A percentile compares a stretch with the other conserved stretches of the same genome.
Evolutionary conservation across 1,140 invertebrate genomes (phyloP).

Genomic region (Aphaenogaster ashmeadi): DNA sequence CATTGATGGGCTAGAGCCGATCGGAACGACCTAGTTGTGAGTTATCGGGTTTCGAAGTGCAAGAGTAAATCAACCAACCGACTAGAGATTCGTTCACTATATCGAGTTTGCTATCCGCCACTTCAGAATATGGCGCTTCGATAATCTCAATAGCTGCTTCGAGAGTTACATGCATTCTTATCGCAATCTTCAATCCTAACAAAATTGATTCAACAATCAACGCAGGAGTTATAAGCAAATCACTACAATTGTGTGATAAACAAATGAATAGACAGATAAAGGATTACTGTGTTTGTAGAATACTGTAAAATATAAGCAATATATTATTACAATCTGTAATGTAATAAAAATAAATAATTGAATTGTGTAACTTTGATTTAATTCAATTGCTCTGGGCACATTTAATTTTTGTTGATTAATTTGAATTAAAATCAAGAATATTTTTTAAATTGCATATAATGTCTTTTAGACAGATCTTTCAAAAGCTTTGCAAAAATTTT

Average conservation of each 20-base stretch:
- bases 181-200: neutral
- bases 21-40: slow-evolving; percentile 59
- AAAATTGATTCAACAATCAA: neutral
- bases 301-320: neutral
- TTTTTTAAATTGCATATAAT: neutral
- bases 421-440: neutral
- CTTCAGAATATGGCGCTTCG: slow-evolving; percentile 42
- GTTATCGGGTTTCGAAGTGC: slow-evolving; percentile 58
- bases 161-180: slow-evolving; percentile 52
- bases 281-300: neutral
- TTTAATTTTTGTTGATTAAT: neutral
- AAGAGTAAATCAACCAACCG: slow-evolving; percentile 59
- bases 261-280: neutral
- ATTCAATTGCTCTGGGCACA: neutral
- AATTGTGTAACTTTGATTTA: neutral
- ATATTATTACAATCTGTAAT: neutral
- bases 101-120: slow-evolving; percentile 57
- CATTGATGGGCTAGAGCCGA: slow-evolving; percentile 58
- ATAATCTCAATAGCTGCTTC: slow-evolving; percentile 51
- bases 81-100: slow-evolving; percentile 51
- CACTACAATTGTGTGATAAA: no score
- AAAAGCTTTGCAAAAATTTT: neutral
- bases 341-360: neutral
- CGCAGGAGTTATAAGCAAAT: neutral
- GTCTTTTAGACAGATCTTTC: neutral